phyloP scores from a whole-genome alignment of 2,797 vertebrate genomes.

The Cirrhinus molitorella region DNA sequence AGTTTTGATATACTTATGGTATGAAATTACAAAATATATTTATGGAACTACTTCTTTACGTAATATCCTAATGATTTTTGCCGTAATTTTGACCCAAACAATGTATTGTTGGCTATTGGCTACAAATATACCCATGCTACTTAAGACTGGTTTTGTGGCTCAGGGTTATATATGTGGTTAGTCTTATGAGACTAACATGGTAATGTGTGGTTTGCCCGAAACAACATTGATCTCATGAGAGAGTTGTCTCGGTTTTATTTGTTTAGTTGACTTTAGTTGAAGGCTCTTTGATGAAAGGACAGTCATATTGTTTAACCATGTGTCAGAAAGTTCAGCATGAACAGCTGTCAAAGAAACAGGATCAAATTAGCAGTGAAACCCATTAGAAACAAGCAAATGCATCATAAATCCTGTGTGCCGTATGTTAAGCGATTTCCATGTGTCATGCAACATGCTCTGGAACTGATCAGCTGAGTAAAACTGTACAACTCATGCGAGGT shows the following conservation, averaged over 20 bases:
- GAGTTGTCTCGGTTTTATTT: neutral
- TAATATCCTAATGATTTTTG: no score
- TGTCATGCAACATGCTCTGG: constrained; percentile 19
- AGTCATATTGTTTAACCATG: neutral
- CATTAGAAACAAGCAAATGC: constrained; percentile 1
- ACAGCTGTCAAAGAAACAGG: neutral
- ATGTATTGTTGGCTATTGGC: no score
- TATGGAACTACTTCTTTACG: no score
- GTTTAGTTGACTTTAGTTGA: constrained; percentile 4
- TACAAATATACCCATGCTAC: no score
- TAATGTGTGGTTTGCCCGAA: constrained; percentile 45
- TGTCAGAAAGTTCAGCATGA: neutral
- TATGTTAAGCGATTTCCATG: neutral
- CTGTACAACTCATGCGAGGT: neutral
- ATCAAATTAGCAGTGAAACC: neutral
- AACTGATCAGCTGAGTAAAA: constrained; percentile 3
- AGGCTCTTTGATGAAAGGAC: neutral
- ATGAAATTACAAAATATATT: no score
- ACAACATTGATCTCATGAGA: constrained; percentile 12
- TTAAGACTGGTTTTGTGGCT: no score
- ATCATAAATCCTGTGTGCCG: neutral
- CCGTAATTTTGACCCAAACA: no score
- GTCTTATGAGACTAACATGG: constrained; percentile 31
- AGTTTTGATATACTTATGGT: no score
- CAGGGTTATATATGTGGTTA: neutral